Evolutionary conservation across 2,888 invertebrate genomes (phyloP), one percentile per base, ranked within the genome.

Genomic region (Pandemis heparana): DNA sequence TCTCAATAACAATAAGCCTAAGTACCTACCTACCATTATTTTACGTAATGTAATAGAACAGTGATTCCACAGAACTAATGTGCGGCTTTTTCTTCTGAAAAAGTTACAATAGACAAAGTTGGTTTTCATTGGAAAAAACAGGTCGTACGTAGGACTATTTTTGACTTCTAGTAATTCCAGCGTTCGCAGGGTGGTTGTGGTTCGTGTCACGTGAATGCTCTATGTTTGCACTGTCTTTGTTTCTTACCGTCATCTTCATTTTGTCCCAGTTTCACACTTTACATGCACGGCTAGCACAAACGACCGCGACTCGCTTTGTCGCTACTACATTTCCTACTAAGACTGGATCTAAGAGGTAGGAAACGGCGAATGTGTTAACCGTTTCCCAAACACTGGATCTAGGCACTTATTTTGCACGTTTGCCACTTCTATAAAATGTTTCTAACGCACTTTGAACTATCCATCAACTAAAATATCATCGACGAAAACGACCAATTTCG

Each of bases 161-260:
- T 1, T 6, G 32, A 18, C 38, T 76, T 71, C 59, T 81, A 84
- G 85, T 84, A 84, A 81, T 86, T 82, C 72, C 82, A 77, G 83
- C 82, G 80, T 77, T 77, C 79, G 79, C 80, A 81, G 85, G 78
- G 79, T 76, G 79, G 87, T 87, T 85, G 83, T 80, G 79, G 85
- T 81, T 82, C 82, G 78, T 83, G 81, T 85, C 82, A 83, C 77
- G 77, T 87, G 81, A 80, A 81, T 87, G 82, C 76, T 53, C 71
- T 80, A 68, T 85, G 83, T 89, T 86, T 87, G 89, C 91, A 92
- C 90, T 91, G 89, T 90, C 89, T 90, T 89, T 88, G 87, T 87
- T 83, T 80, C 75, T 75, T 78, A 78, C 53, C 62, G 38, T 62
- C 67, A 65, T 75, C 62, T 66, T 69, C 39, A 73, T 63, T 16